Percentiles rank a stretch among this genome's conserved stretches.
These are phyloP conservation scores for Lithophane socia DNA, from an alignment of 2,888 invertebrate species.

Conservation along the genomic window DNA sequence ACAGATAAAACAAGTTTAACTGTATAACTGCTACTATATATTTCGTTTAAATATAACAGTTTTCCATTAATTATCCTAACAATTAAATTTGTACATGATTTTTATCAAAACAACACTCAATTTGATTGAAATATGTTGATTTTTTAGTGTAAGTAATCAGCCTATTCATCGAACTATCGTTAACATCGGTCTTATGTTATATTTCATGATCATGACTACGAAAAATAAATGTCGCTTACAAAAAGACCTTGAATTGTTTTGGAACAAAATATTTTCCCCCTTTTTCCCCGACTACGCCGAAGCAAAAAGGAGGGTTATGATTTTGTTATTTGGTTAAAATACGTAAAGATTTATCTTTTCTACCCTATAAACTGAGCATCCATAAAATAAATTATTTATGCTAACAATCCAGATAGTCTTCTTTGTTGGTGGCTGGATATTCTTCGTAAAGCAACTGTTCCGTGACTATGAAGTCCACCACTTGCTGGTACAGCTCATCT, in stretches of 20 bases:
- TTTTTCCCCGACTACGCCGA: neutral
- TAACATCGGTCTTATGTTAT: neutral
- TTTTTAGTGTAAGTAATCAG: neutral
- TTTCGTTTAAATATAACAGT: neutral
- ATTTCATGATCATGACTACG: too few relatives aligned
- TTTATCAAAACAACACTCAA: neutral
- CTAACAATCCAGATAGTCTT: constrained; percentile 94
- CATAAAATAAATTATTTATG: too few relatives aligned
- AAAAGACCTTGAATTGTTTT: neutral
- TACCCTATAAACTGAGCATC: too few relatives aligned
- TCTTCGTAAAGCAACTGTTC: constrained; percentile 99
- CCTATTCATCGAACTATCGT: neutral
- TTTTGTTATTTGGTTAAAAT: too few relatives aligned
- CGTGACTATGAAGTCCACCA: constrained; percentile 99
- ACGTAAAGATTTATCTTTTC: too few relatives aligned
- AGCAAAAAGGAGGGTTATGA: too few relatives aligned
- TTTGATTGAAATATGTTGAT: neutral
- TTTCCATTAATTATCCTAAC: neutral
- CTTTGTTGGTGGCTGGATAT: constrained; percentile 99
- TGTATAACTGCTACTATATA: neutral
- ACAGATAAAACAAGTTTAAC: neutral
- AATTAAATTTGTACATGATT: neutral
- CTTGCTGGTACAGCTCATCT: constrained; percentile 97
- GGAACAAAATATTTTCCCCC: neutral
- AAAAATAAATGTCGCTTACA: neutral